Conservation (phyloP, 2,113 vertebrate species). For the Anser brachyrhynchus region DNA sequence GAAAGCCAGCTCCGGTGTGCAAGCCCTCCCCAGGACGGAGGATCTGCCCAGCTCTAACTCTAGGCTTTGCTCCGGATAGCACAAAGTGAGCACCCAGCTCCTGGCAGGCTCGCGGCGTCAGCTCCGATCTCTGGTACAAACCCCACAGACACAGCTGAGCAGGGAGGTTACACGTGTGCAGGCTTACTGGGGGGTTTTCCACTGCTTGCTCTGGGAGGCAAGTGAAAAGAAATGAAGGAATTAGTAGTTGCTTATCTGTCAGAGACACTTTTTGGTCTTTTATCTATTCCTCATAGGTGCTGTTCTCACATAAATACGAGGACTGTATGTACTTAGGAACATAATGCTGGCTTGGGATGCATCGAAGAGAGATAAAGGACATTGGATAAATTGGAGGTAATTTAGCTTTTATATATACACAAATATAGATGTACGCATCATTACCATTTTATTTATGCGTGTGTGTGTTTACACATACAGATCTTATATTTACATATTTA, state of each 20-base stretch:
- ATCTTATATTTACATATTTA: constrained; percentile 63
- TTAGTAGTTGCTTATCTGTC: not conserved
- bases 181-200: not conserved
- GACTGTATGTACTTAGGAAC: not conserved
- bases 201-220: not conserved
- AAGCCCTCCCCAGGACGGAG: no score
- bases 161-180: not conserved
- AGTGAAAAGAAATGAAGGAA: constrained; percentile 22
- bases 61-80: not conserved
- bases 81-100: not conserved
- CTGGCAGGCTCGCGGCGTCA: not conserved
- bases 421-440: constrained; percentile 55
- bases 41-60: not conserved
- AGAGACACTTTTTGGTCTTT: not conserved
- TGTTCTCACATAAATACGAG: not conserved
- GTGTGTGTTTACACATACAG: constrained; percentile 59
- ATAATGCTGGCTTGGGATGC: not conserved
- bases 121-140: not conserved
- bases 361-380: constrained; percentile 5
- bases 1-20: not conserved
- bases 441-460: constrained; percentile 53
- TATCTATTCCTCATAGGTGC: constrained; percentile 35
- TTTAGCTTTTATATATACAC: constrained; percentile 44
- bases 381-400: constrained; percentile 46
- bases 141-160: rapidly evolving